Conservation (phyloP, 1,140 invertebrate species). For the Zaprionus ghesquierei region DNA sequence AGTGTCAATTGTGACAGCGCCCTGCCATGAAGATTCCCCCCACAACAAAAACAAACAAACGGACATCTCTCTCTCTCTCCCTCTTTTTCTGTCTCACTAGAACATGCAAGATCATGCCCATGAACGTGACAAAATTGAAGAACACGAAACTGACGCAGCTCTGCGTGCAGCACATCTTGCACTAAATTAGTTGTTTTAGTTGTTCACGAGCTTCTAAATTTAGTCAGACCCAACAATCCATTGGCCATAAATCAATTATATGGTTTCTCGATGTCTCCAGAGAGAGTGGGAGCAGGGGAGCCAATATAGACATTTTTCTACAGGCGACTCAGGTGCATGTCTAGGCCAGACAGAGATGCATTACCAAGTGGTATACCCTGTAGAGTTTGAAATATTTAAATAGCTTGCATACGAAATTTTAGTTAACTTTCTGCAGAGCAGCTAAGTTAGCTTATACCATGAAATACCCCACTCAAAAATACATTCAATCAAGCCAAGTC, state of each 20-base stretch:
- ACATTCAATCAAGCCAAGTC: neutral
- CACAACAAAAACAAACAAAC: conserved; percentile 68
- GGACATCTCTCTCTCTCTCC: conserved; percentile 36
- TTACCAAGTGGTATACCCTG: conserved; percentile 6
- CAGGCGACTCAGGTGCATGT: conserved; percentile 57
- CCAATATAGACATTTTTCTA: conserved; percentile 42
- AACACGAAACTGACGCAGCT: conserved; percentile 49
- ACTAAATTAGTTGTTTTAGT: conserved; percentile 79
- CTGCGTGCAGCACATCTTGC: conserved; percentile 35
- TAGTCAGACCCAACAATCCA: conserved; percentile 62
- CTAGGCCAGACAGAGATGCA: neutral
- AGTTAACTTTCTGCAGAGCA: neutral
- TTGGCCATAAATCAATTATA: conserved; percentile 79
- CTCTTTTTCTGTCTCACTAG: neutral
- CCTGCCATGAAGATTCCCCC: conserved; percentile 47
- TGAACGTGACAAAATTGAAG: conserved; percentile 78
- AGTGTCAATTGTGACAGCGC: conserved; percentile 77
- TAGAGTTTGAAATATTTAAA: neutral
- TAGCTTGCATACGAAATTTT: neutral
- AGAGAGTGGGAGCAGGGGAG: no score
- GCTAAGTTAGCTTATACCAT: no score
- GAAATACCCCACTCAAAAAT: neutral
- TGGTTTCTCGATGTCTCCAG: conserved; percentile 37
- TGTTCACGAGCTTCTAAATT: conserved; percentile 62
- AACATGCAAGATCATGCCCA: conserved; percentile 53